Conservation (phyloP, 2,113 vertebrate genomes). For the Myiagra hebetior region DNA sequence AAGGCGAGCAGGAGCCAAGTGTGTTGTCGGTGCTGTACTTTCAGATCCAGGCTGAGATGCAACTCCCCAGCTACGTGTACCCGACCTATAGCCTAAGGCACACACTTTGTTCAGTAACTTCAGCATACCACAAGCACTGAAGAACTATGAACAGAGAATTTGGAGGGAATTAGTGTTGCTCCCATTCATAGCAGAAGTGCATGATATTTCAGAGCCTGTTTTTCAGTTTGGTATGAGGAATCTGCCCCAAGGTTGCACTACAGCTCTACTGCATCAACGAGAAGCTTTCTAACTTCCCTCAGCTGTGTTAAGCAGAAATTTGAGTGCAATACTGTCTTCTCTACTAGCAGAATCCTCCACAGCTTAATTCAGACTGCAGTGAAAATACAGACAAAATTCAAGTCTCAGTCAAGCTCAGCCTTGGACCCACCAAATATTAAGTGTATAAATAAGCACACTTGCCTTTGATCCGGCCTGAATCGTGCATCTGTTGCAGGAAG, state of each 20-base stretch:
- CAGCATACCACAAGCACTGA: neutral
- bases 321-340: neutral
- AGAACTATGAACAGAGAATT: neutral
- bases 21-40: neutral
- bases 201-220: neutral
- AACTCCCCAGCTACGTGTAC: neutral
- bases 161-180: neutral
- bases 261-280: neutral
- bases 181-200: neutral
- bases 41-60: neutral
- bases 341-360: neutral
- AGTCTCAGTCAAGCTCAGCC: neutral
- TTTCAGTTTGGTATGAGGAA: neutral
- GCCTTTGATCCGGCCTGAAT: slow-evolving; percentile 97
- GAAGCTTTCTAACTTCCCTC: neutral
- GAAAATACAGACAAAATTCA: neutral
- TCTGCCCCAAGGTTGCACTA: neutral
- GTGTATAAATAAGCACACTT: neutral
- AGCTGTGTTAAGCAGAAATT: neutral
- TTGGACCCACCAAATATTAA: neutral
- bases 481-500: slow-evolving; percentile 92
- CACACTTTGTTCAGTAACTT: neutral
- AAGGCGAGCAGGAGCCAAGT: neutral
- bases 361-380: neutral
- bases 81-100: neutral